Conservation (phyloP, 2,888 invertebrate species). For the Dioctria linearis region DNA sequence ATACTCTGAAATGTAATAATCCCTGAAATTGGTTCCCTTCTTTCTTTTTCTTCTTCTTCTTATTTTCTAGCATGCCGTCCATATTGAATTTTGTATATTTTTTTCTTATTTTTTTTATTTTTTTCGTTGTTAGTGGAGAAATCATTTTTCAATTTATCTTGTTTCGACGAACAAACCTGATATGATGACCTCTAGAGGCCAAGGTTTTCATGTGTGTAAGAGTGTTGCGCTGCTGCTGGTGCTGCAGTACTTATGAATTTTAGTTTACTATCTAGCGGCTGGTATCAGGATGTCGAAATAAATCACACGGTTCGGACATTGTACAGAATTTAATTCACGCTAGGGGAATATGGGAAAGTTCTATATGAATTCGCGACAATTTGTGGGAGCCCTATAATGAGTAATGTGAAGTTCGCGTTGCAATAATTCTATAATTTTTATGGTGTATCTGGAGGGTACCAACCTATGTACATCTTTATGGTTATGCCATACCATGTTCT, state of each 20-base stretch:
- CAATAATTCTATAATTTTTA: too few relatives aligned
- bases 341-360: background rate
- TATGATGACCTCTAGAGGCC: background rate
- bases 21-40: background rate
- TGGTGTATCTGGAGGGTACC: too few relatives aligned
- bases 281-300: slow-evolving; percentile 2
- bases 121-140: background rate
- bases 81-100: background rate
- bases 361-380: slow-evolving; percentile 6
- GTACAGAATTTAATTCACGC: slow-evolving; percentile 3
- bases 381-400: background rate
- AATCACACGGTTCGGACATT: background rate
- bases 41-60: background rate
- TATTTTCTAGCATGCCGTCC: too few relatives aligned
- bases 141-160: slow-evolving; percentile 2
- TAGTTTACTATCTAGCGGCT: background rate
- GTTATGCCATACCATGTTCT: too few relatives aligned
- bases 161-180: background rate
- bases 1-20: background rate
- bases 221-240: background rate
- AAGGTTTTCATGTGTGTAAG: background rate
- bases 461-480: too few relatives aligned
- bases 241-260: background rate
- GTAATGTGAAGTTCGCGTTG: background rate
- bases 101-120: background rate